Conservation (phyloP, 2,888 invertebrate genomes). For the Dasypogon diadema region DNA sequence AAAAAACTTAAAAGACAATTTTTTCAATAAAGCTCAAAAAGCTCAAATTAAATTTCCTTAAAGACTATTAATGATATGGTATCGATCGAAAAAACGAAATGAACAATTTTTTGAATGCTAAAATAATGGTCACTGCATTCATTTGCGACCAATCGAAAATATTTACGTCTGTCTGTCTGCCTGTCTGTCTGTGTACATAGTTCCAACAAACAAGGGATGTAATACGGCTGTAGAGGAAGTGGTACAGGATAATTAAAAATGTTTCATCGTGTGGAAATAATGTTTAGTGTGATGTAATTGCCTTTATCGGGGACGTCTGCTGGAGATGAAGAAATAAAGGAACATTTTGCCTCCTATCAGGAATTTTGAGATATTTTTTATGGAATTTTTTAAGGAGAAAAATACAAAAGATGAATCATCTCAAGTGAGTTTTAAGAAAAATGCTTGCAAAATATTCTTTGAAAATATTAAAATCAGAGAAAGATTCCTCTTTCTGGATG, state of each 20-base stretch:
- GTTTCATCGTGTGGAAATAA: constrained; percentile 53
- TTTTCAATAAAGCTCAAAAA: no score
- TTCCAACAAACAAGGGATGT: constrained; percentile 31
- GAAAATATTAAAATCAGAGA: no score
- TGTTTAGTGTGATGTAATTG: constrained; percentile 45
- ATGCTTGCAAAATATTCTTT: no score
- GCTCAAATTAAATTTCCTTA: background rate
- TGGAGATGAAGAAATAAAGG: no score
- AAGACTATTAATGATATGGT: constrained; percentile 4
- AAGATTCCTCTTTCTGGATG: no score
- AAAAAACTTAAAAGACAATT: no score
- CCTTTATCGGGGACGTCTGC: constrained; percentile 8
- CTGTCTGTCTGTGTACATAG: background rate
- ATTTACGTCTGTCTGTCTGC: background rate
- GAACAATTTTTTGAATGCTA: constrained; percentile 8
- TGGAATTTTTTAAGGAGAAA: no score
- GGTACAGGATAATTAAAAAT: constrained; percentile 54
- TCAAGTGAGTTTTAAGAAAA: no score
- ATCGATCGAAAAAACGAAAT: constrained; percentile 6
- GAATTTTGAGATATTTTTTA: no score
- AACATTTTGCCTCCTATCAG: no score
- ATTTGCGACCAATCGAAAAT: background rate
- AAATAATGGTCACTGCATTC: constrained; percentile 13
- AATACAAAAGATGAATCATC: no score
- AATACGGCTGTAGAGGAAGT: constrained; percentile 45